phyloP scores from a whole-genome alignment of 1,140 invertebrate genomes.

The Cepaea nemoralis region DNA sequence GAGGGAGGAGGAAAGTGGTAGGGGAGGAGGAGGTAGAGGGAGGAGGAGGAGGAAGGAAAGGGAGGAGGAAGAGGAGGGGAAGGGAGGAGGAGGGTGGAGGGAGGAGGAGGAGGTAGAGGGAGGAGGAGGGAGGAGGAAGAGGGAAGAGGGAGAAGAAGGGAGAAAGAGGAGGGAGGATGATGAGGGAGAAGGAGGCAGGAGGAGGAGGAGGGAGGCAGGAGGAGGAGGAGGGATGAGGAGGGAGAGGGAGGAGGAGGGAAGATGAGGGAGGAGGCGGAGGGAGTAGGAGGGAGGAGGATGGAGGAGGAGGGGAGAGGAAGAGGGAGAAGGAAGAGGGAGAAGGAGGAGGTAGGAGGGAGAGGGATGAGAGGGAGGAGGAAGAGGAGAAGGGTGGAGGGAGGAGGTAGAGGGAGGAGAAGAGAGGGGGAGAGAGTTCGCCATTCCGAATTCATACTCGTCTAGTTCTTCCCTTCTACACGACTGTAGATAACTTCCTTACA shows the following conservation, averaged over 20 bases:
- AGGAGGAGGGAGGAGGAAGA: neutral
- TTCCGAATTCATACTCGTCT: too few species aligned
- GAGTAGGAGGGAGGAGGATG: neutral
- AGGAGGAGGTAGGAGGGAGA: neutral
- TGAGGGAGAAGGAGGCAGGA: neutral
- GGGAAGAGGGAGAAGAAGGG: neutral
- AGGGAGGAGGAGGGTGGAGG: neutral
- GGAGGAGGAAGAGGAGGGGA: neutral
- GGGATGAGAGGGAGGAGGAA: neutral
- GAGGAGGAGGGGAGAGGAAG: too few species aligned
- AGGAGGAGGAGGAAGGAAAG: neutral
- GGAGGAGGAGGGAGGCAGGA: too few species aligned
- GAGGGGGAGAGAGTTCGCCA: neutral
- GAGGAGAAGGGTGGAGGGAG: neutral
- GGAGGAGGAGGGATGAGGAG: too few species aligned
- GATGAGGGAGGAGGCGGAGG: neutral
- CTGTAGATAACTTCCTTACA: too few species aligned
- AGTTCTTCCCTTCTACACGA: too few species aligned
- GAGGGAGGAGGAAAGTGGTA: neutral
- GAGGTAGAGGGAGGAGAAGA: neutral
- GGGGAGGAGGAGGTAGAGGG: neutral
- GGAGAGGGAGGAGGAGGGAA: neutral
- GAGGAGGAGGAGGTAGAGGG: neutral
- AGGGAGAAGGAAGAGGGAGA: too few species aligned
- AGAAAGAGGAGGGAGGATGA: constrained; percentile 22